Conservation (phyloP, 2,888 invertebrate species). For the Belgica antarctica region DNA sequence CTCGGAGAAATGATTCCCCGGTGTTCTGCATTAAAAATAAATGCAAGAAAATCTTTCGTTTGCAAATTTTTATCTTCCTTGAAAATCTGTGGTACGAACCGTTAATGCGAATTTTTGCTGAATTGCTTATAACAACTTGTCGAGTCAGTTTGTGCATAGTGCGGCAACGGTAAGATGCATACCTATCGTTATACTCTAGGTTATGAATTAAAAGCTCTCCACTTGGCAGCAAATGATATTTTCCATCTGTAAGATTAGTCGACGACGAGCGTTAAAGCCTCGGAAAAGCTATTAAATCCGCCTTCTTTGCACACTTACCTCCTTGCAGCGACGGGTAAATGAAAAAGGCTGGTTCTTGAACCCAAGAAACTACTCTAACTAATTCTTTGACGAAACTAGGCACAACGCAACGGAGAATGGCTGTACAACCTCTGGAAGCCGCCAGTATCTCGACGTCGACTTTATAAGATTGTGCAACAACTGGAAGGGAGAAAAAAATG, state of each 20-base stretch:
- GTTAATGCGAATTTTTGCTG: conserved; percentile 68
- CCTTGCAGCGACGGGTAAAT: conserved; percentile 73
- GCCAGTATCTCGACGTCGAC: conserved; percentile 69
- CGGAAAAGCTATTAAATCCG: neutral
- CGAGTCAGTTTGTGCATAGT: conserved; percentile 72
- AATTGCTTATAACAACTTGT: conserved; percentile 67
- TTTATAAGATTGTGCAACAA: conserved; percentile 71
- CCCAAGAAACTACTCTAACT: conserved; percentile 72
- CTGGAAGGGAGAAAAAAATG: conserved; percentile 54
- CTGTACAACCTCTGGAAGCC: conserved; percentile 69
- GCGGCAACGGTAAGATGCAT: conserved; percentile 68
- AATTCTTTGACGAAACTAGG: conserved; percentile 72
- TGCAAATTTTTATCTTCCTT: neutral
- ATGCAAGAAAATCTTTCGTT: neutral
- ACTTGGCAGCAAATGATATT: conserved; percentile 71
- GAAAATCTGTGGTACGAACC: conserved; percentile 56
- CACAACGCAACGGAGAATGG: conserved; percentile 69
- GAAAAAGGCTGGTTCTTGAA: conserved; percentile 71
- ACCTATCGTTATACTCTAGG: conserved; percentile 71
- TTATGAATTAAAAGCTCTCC: conserved; percentile 73
- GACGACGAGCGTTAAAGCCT: neutral
- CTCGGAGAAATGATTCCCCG: conserved; percentile 69
- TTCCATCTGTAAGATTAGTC: conserved; percentile 61
- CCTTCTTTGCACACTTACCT: conserved; percentile 56
- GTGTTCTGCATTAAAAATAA: conserved; percentile 59